Evolutionary conservation across 2,888 invertebrate genomes (phyloP), one percentile per base, ranked within the genome.

Genomic region (Poecilobothrus nobilitatus): DNA sequence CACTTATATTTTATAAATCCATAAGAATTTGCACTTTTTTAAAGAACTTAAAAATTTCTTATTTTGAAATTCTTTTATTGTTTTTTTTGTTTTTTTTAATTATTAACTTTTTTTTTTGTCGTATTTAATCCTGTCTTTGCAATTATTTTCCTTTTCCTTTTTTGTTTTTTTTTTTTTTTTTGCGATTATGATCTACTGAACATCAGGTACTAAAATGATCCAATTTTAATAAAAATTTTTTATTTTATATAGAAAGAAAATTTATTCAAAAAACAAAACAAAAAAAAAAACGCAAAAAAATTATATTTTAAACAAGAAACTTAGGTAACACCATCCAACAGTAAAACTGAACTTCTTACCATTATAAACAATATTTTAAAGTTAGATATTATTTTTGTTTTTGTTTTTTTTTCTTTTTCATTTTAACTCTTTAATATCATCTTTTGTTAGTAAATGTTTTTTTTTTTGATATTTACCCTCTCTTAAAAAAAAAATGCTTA

Each of bases 161-260:
- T 44, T 44, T 44, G 6, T 44, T 44, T 44, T 37, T 37, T 37
- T 12, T 6, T 9, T 15, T 44, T 53, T 53, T 53, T 53, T 53
- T 18, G 18, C 53, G 53, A 53, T 53, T 53, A 53, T 53, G 53
- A 53, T 53, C 53, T 53, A 53, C 53, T 53, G 53, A 53, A 53
- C 53, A 53, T 79, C 78, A 75, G 76, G 74, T 75, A 78, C 76
- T 75, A 71, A 78, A 79, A 77, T 79, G 80, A 79, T 75, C 78
- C 76, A 76, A 76, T 78, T 79, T 78, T 78, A 79, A 78, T 74
- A 73, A 75, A 76, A 76, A 74, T 75, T 76, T 79, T 78, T 75
- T 78, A 75, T 77, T 79, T 79, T 79, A 79, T 79, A 79, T 77
- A 74, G 73, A 72, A 41, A 41, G 41, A 41, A 41, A 41, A 41